Evolutionary conservation across 2,888 invertebrate genomes (phyloP), one percentile per base, ranked within the genome.

Genomic region (Pyralis farinalis): DNA sequence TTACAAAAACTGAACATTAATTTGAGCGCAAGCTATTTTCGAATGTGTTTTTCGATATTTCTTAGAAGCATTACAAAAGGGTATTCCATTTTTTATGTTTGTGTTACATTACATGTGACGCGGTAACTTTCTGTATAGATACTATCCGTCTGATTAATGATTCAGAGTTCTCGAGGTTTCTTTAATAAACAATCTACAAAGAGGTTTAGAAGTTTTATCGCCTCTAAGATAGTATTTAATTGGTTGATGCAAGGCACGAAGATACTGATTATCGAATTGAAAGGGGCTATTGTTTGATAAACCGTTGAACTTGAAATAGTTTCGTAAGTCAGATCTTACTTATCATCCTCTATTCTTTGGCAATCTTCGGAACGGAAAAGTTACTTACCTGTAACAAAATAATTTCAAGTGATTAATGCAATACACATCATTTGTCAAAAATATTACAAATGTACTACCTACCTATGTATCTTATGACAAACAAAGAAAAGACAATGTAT

Each of bases 71-170:
- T 33, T 37, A 36, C 37, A 36, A 43, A 42, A 35, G 32, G 31
- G 34, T 42, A 46, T 42, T 42, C 42, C 51, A 45, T 53, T 63
- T 66, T 64, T 57, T 47, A 64, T 70, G 71, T 76, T 77, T 71
- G 65, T 65, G 49, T 71, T 66, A 59, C 12, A 63, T 62, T 68
- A 71, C 68, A 73, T 71, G 63, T 71, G 63, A 61, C 67, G 68
- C 63, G 66, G 66, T 65, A 63, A 58, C 55, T 63, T 53, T 65
- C 58, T 58, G 52, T 64, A 69, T 63, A 53, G 60, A 62, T 58
- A 64, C 56, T 66, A 62, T 54, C 55, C 54, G 53, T 52, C 58
- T 82, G 80, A 82, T 83, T 79, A 78, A 83, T 81, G 77, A 66
- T 56, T 47, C 47, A 34, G 54, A 58, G 62, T 68, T 71, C 63